Evolutionary conservation across 2,113 vertebrate genomes (phyloP), one percentile per base, ranked within the genome.

Genomic region (Gopherus evgoodei): DNA sequence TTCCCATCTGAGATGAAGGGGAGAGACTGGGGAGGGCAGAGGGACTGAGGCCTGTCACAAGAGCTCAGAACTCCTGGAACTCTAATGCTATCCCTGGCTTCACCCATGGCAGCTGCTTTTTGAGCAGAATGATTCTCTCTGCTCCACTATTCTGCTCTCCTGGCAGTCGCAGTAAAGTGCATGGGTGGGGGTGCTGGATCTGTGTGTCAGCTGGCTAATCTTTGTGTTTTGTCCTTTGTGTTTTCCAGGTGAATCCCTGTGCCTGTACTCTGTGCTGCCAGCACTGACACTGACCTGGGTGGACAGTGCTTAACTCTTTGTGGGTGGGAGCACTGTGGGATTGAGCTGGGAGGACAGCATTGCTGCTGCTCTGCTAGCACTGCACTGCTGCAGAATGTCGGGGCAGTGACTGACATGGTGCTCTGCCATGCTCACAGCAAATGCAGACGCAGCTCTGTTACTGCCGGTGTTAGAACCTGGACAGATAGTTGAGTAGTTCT

Each of bases 261-360:
- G n/a, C 65, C n/a, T 21, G 65, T 19, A 38, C 13, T 16, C 75
- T 27, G 24, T 22, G 10, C 72, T 42, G n/a, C 8, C 44, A 7
- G 31, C 13, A 25, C 5, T 0, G 2, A 10, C 5, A 2, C 2
- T 42, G 75, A 27, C 47, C 22, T 29, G 75, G 35, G 35, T 38
- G 69, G 19, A 8, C 42, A 78, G 75, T 27, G 44, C 44, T 47
- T 78, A 47, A 44, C 75, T 47, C 42, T 47, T 44, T 7, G 6
- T 13, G 25, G 12, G 24, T 25, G 79, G 47, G 27, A 49, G 44
- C 56, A 8, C 59, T 25, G 11, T n/a, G 29, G 8, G 24, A 84
- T 6, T 2, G 42, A 1, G n/a, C 14, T 27, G 25, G 4, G 9
- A 78, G 17, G 49, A 57, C 4, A 0, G 3, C 27, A 47, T 12